phyloP scores from a whole-genome alignment of 2,888 invertebrate species.

The Melieria omissa region DNA sequence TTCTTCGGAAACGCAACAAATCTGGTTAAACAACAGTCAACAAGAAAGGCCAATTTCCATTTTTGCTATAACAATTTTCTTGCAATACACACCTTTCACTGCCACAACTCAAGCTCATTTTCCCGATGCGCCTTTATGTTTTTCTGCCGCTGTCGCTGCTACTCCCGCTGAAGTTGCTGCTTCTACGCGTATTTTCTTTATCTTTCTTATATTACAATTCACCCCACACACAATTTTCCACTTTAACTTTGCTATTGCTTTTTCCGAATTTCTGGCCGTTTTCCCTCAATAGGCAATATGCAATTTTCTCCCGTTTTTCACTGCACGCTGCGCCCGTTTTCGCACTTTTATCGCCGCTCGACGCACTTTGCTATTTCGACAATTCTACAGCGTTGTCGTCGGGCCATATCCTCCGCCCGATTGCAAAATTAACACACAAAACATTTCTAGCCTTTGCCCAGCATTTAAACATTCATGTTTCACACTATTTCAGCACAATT shows the following conservation, averaged over 20 bases:
- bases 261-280: constrained; percentile 43
- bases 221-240: constrained; percentile 44
- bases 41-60: constrained; percentile 3
- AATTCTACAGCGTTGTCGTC: neutral
- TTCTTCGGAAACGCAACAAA: neutral
- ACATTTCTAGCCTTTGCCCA: neutral
- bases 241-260: constrained; percentile 42
- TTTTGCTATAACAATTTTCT: neutral
- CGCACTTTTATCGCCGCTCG: constrained; percentile 29
- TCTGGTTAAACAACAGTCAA: neutral
- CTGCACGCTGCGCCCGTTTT: constrained; percentile 35
- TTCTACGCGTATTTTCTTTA: constrained; percentile 36
- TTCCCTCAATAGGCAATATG: constrained; percentile 46
- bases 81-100: constrained; percentile 60
- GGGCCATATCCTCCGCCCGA: neutral
- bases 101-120: constrained; percentile 63
- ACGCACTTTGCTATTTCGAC: constrained; percentile 21
- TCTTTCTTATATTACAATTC: constrained; percentile 35
- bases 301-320: constrained; percentile 54
- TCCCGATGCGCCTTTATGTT: constrained; percentile 36
- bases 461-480: neutral
- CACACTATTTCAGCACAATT: neutral
- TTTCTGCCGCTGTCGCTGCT: constrained; percentile 7
- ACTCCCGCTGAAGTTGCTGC: constrained; percentile 21
- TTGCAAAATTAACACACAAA: neutral